These are phyloP conservation scores for Ptychobarbus kaznakovi DNA, from an alignment of 2,797 vertebrate genomes.

Conservation along the genomic window DNA sequence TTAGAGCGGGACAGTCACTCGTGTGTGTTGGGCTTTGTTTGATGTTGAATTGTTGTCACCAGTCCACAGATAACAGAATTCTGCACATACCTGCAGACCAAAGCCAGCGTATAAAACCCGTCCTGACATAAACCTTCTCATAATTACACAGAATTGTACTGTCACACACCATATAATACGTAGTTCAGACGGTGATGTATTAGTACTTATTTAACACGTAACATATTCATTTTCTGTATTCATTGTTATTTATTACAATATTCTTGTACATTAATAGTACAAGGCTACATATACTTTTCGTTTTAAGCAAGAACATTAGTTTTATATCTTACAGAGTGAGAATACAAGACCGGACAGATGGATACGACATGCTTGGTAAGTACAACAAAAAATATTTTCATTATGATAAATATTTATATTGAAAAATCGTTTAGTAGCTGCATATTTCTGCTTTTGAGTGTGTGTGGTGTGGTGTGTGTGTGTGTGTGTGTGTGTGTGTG, in stretches of 20 bases:
- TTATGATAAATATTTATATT: background rate
- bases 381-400: background rate
- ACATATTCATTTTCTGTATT: background rate
- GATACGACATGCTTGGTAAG: constrained; percentile 22
- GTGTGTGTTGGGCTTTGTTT: constrained; percentile 67
- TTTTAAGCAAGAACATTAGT: background rate
- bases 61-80: constrained; percentile 80
- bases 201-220: background rate
- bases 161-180: constrained; percentile 41
- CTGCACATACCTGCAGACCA: constrained; percentile 79
- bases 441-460: background rate
- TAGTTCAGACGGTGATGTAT: background rate
- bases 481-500: no score
- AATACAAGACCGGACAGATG: constrained; percentile 5
- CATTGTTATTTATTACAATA: background rate
- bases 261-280: background rate
- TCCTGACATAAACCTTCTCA: constrained; percentile 24
- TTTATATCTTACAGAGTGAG: background rate
- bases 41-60: constrained; percentile 82
- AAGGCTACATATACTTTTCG: background rate
- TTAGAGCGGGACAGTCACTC: constrained; percentile 56
- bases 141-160: constrained; percentile 33
- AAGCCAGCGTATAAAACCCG: constrained; percentile 74
- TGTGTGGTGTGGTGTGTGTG: no score
- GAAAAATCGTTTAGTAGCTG: background rate